Conservation (phyloP, 1,140 invertebrate species). For the Triops longicaudatus region DNA sequence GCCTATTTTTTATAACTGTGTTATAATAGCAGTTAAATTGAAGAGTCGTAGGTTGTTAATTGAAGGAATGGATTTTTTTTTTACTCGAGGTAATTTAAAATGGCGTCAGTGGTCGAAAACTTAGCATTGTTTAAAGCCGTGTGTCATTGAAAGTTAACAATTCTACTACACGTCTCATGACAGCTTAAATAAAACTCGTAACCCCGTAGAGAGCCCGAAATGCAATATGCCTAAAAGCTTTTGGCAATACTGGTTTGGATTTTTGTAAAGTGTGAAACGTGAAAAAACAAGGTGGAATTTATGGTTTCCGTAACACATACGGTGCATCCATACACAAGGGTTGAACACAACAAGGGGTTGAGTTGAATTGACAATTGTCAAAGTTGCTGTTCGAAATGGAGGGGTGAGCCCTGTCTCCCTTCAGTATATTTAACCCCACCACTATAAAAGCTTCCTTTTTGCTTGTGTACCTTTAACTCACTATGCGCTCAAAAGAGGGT, state of each 20-base stretch:
- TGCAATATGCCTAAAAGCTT: slow-evolving; percentile 1
- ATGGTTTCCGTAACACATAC: slow-evolving; percentile 15
- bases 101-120: neutral
- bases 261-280: slow-evolving; percentile 9
- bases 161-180: neutral
- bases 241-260: neutral
- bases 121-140: neutral
- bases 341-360: neutral
- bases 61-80: too few relatives aligned
- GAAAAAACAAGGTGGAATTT: neutral
- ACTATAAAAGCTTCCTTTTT: neutral
- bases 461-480: slow-evolving; percentile 2
- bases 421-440: slow-evolving; percentile 12
- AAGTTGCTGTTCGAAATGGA: slow-evolving; percentile 1
- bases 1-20: too few relatives aligned
- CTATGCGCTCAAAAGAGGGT: slow-evolving; percentile 1
- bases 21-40: too few relatives aligned
- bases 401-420: slow-evolving; percentile 1
- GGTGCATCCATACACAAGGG: slow-evolving; percentile 1
- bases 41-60: too few relatives aligned
- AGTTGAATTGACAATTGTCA: slow-evolving; percentile 8
- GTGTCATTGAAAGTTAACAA: slow-evolving; percentile 3
- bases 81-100: neutral
- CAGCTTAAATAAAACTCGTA: neutral
- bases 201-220: neutral